Percentiles rank a stretch among this genome's conserved stretches.
phyloP scores from a whole-genome alignment of 2,113 vertebrate genomes.

The Dolichotis patagonum region DNA sequence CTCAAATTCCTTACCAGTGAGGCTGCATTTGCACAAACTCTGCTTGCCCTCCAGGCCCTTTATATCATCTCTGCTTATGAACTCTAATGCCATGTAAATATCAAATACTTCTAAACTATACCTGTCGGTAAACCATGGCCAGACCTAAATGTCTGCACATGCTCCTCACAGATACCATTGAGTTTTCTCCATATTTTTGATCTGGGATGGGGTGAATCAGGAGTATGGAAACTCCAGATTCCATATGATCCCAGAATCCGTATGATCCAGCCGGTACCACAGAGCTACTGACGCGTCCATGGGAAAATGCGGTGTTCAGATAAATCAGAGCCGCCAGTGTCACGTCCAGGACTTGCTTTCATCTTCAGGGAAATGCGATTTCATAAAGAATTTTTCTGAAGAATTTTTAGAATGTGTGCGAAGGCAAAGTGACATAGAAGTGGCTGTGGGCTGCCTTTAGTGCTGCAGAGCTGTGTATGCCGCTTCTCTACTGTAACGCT shows the following conservation, averaged over 20 bases:
- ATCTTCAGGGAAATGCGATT: not conserved
- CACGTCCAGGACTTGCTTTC: not conserved
- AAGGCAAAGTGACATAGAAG: not conserved
- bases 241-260: not conserved
- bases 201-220: too few relatives aligned
- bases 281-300: not conserved
- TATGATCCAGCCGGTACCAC: not conserved
- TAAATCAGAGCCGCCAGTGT: not conserved
- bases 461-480: accelerated
- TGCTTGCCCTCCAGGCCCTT: not conserved
- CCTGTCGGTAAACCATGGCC: not conserved
- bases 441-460: too few relatives aligned
- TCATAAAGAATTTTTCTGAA: not conserved
- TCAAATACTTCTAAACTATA: not conserved
- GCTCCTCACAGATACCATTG: too few relatives aligned
- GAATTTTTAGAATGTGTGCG: not conserved
- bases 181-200: not conserved
- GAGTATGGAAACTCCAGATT: not conserved
- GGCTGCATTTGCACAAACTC: not conserved
- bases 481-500: not conserved
- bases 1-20: not conserved
- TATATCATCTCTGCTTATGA: too few relatives aligned
- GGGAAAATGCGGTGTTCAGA: not conserved
- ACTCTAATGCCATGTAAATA: not conserved
- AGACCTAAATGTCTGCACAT: not conserved